phyloP scores from a whole-genome alignment of 2,113 vertebrate species.

The Cairina moschata region DNA sequence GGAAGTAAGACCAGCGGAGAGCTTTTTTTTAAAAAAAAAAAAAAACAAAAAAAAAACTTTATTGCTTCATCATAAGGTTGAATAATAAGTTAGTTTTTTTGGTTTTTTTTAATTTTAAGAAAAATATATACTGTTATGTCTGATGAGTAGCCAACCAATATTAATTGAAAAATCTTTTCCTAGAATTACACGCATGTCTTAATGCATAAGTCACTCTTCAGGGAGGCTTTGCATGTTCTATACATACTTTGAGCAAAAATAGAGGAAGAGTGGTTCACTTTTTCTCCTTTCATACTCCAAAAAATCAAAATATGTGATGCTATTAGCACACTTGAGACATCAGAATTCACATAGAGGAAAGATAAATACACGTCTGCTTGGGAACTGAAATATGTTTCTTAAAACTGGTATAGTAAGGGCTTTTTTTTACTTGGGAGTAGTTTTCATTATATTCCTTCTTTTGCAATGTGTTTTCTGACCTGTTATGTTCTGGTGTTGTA shows the following conservation, averaged over 20 bases:
- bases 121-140: not conserved
- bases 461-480: fast-evolving
- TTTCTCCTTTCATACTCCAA: not conserved
- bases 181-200: fast-evolving
- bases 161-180: not conserved
- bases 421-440: not conserved
- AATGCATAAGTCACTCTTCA: not conserved
- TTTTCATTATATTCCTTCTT: not conserved
- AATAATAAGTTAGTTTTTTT: no score
- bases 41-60: not conserved
- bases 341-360: not conserved
- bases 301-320: not conserved
- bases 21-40: not conserved
- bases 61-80: not conserved
- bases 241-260: not conserved
- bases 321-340: not conserved
- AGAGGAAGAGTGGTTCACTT: not conserved
- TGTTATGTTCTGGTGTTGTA: not conserved
- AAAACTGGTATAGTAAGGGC: not conserved
- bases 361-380: not conserved
- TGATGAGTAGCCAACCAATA: not conserved
- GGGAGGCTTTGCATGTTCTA: not conserved
- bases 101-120: no score
- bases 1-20: not conserved
- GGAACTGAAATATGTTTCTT: not conserved